Percentiles rank a stretch among this genome's conserved stretches.
Evolutionary conservation across 2,888 invertebrate genomes (phyloP).

Genomic region (Pollenia labialis): DNA sequence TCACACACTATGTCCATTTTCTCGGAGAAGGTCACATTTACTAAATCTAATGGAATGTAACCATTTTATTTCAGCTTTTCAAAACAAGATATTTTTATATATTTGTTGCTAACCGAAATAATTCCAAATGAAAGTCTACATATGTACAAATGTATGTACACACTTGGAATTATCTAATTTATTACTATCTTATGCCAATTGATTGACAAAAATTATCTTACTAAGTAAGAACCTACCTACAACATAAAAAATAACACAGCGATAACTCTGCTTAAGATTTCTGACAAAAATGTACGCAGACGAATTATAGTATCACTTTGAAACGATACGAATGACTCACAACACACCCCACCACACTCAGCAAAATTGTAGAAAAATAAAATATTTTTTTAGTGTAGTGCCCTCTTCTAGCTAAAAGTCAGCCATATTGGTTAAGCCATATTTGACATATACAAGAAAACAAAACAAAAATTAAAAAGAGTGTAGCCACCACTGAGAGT

Average conservation of each 20-base stretch:
- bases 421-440: constrained; percentile 80
- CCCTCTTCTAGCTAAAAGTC: constrained; percentile 66
- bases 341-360: constrained; percentile 56
- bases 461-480: constrained; percentile 49
- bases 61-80: too few relatives aligned
- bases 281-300: constrained; percentile 25
- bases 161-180: not conserved
- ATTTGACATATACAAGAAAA: constrained; percentile 62
- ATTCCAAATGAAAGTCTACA: not conserved
- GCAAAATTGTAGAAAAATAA: not conserved
- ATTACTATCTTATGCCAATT: constrained; percentile 51
- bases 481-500: constrained; percentile 46
- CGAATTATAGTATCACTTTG: constrained; percentile 41
- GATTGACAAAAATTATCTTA: constrained; percentile 59
- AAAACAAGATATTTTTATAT: not conserved
- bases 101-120: constrained; percentile 36
- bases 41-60: too few relatives aligned
- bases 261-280: constrained; percentile 71
- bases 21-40: too few relatives aligned
- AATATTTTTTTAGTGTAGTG: constrained; percentile 58
- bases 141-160: not conserved
- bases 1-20: too few relatives aligned
- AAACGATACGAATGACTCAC: constrained; percentile 61
- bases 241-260: constrained; percentile 13
- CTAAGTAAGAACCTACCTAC: not conserved